Evolutionary conservation across 2,888 invertebrate genomes (phyloP).

Genomic region (Microctonus aethiopoides): DNA sequence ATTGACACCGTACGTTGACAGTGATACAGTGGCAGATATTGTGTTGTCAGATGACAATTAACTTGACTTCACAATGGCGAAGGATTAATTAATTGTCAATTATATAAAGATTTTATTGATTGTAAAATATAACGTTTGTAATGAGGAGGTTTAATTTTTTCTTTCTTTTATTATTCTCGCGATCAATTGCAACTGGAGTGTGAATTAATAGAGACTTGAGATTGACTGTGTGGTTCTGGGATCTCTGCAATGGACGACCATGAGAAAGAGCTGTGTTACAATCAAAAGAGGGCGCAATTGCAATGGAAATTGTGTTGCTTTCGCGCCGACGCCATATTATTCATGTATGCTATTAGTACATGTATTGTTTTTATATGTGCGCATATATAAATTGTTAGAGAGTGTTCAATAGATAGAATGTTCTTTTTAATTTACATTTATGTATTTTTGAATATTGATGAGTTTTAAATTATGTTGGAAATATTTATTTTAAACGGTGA

Average conservation of each 20-base stretch:
- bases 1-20: neutral
- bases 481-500: no score
- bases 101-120: neutral
- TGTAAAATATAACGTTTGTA: neutral
- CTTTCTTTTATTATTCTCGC: neutral
- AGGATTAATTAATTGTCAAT: neutral
- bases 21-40: neutral
- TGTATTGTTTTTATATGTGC: neutral
- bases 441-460: no score
- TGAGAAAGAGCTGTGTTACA: constrained; percentile 11
- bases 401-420: neutral
- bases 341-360: neutral
- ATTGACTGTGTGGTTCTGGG: constrained; percentile 22
- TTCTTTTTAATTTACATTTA: no score
- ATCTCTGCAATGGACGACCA: constrained; percentile 37
- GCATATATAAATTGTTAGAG: neutral
- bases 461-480: no score
- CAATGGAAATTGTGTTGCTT: constrained; percentile 17
- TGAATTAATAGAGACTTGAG: constrained; percentile 2
- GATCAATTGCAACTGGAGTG: constrained; percentile 5
- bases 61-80: neutral
- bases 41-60: neutral
- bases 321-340: constrained; percentile 32
- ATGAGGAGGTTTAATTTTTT: neutral
- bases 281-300: constrained; percentile 30